Conservation (phyloP, 2,888 invertebrate species). For the Phanerotoma sp. region DNA sequence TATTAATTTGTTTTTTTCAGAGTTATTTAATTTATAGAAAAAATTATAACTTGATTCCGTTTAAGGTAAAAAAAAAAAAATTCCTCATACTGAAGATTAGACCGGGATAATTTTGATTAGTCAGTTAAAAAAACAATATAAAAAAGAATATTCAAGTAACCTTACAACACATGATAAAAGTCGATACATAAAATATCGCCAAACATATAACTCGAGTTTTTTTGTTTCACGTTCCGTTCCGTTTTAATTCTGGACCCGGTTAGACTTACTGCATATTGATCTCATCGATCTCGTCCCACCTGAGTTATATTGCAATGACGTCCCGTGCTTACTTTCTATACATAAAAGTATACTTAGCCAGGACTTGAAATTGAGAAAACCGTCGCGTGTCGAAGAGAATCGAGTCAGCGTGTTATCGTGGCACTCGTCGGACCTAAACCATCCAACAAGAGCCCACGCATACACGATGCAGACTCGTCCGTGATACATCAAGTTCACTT, state of each 20-base stretch:
- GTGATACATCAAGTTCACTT: slow-evolving; percentile 18
- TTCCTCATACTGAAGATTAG: too few species aligned
- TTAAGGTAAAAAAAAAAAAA: too few species aligned
- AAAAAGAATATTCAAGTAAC: background rate
- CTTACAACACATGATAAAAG: background rate
- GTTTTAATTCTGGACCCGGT: slow-evolving; percentile 48
- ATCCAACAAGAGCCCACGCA: slow-evolving; percentile 26
- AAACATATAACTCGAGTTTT: slow-evolving; percentile 14
- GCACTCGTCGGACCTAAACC: slow-evolving; percentile 20
- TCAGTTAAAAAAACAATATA: slow-evolving; percentile 2
- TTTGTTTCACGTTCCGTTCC: slow-evolving; percentile 36
- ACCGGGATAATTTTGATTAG: background rate
- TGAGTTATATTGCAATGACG: slow-evolving; percentile 22
- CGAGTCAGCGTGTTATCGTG: slow-evolving; percentile 12
- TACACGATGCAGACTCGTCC: slow-evolving; percentile 23
- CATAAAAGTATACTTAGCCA: background rate
- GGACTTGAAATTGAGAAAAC: slow-evolving; percentile 17
- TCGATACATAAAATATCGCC: background rate
- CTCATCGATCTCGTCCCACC: slow-evolving; percentile 52
- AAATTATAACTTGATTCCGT: too few species aligned
- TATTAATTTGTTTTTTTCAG: too few species aligned
- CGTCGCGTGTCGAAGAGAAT: slow-evolving; percentile 19
- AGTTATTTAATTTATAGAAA: too few species aligned
- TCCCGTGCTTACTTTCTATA: slow-evolving; percentile 14
- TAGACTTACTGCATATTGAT: slow-evolving; percentile 57